phyloP scores from a whole-genome alignment of 2,888 invertebrate species.

The Trichacis sp. region DNA sequence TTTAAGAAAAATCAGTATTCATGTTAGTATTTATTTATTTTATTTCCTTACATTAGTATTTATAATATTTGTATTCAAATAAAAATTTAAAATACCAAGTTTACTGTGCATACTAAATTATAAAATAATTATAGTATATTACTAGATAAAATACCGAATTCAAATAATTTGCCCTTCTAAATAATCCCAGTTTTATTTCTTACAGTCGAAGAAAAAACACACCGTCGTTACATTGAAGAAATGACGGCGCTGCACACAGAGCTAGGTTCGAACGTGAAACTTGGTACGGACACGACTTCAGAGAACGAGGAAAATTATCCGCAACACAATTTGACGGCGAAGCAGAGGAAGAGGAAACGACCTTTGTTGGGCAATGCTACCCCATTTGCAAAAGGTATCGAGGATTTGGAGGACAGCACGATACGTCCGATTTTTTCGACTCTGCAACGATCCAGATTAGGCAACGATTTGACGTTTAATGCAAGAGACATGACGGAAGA shows the following conservation, averaged over 20 bases:
- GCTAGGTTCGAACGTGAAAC: constrained; percentile 54
- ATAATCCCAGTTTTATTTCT: no score
- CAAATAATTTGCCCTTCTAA: no score
- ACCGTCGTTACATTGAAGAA: constrained; percentile 63
- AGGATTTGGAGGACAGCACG: constrained; percentile 58
- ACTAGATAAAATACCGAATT: no score
- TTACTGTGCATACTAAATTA: no score
- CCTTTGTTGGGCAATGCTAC: constrained; percentile 48
- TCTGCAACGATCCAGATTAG: constrained; percentile 55
- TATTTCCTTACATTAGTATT: no score
- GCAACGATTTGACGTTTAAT: constrained; percentile 59
- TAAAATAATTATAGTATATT: no score
- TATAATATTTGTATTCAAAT: no score
- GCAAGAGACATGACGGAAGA: constrained; percentile 74
- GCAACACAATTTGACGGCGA: constrained; percentile 49
- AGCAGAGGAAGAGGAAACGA: constrained; percentile 57
- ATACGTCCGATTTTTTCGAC: constrained; percentile 66
- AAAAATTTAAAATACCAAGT: no score
- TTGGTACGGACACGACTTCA: constrained; percentile 59
- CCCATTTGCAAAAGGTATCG: constrained; percentile 54
- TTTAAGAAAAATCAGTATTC: no score
- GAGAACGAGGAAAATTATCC: constrained; percentile 66
- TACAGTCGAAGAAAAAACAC: constrained; percentile 63
- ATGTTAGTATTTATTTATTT: no score
- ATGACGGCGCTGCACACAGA: constrained; percentile 60